Evolutionary conservation across 2,113 vertebrate species (phyloP).

Genomic region (Petrocephalus zakoni): DNA sequence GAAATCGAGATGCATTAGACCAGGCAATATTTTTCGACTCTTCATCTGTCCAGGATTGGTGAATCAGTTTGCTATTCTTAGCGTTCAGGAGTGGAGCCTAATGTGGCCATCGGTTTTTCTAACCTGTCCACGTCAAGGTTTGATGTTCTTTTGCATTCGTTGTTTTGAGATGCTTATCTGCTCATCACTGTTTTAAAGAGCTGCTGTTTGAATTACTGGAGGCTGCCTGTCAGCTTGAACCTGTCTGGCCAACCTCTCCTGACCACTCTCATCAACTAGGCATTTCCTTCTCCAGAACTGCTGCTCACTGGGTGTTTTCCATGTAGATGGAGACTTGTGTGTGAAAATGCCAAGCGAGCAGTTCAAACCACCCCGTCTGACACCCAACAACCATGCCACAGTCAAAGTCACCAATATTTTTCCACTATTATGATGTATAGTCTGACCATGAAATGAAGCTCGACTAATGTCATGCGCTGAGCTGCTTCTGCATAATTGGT

Average conservation of each 20-base stretch:
- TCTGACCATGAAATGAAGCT: not conserved
- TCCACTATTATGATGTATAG: not conserved
- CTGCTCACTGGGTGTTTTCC: not conserved
- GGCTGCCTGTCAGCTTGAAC: not conserved
- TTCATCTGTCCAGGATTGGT: not conserved
- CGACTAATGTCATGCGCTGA: not conserved
- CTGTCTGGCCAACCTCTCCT: not conserved
- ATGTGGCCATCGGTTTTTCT: not conserved
- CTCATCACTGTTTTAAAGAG: not conserved
- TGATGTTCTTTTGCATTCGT: not conserved
- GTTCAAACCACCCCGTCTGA: not conserved
- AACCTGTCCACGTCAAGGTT: not conserved
- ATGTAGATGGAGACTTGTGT: not conserved
- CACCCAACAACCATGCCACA: not conserved
- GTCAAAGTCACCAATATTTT: not conserved
- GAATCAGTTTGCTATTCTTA: not conserved
- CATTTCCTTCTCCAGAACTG: not conserved
- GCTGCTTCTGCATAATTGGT: not conserved
- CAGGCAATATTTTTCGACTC: not conserved
- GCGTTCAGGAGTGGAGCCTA: not conserved
- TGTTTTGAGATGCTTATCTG: not conserved
- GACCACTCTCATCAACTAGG: not conserved
- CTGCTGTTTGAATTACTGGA: not conserved
- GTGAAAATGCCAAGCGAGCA: not conserved
- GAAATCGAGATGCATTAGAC: not conserved